Evolutionary conservation across 2,888 invertebrate species (phyloP).

Genomic region (Urechis unicinctus): DNA sequence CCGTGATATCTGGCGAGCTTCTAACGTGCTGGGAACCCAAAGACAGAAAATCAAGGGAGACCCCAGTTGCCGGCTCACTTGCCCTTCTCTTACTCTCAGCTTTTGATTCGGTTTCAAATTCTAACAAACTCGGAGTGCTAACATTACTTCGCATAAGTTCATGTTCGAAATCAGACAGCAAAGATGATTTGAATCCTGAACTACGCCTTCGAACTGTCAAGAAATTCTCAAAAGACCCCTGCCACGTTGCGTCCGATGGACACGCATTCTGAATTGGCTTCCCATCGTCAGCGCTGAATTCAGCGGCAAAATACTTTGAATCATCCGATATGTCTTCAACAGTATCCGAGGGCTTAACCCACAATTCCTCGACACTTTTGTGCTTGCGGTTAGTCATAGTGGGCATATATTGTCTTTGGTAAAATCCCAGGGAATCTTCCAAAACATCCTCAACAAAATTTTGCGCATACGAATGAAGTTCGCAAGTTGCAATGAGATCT

Average conservation of each 20-base stretch:
- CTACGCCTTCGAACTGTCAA: constrained; percentile 12
- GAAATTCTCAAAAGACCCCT: constrained; percentile 1
- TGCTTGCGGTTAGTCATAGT: not conserved
- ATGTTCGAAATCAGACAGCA: constrained; percentile 39
- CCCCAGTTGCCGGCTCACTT: constrained; percentile 7
- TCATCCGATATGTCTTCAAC: not conserved
- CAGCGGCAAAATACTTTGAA: not conserved
- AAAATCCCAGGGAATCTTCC: constrained; percentile 6
- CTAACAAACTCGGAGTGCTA: constrained; percentile 28
- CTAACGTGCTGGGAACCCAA: not conserved
- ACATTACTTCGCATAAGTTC: constrained; percentile 38
- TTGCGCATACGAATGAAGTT: constrained; percentile 3
- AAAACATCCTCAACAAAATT: constrained; percentile 8
- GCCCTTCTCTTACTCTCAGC: constrained; percentile 1
- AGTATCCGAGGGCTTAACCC: not conserved
- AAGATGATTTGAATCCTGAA: constrained; percentile 36
- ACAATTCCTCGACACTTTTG: not conserved
- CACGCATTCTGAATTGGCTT: not conserved
- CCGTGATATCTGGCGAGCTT: not conserved
- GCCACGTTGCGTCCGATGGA: not conserved
- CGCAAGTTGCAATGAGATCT: too few species aligned
- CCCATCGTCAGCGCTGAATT: not conserved
- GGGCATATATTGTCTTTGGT: not conserved
- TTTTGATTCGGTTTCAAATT: constrained; percentile 3
- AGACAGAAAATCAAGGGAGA: not conserved